phyloP scores from a whole-genome alignment of 1,140 invertebrate species.

The Anastrepha obliqua region DNA sequence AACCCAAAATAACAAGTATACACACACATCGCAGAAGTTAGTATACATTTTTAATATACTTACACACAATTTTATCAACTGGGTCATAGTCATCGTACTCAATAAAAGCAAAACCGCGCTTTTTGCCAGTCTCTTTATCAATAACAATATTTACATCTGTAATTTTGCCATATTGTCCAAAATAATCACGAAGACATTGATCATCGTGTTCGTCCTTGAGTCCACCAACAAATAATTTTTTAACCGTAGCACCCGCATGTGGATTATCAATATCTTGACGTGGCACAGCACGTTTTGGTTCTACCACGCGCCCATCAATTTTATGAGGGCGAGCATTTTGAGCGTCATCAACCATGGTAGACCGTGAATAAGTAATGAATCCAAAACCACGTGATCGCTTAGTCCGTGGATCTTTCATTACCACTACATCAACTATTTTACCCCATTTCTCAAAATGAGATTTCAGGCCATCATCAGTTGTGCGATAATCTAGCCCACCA shows the following conservation, averaged over 20 bases:
- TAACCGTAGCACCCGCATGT: slow-evolving; percentile 94
- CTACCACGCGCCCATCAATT: slow-evolving; percentile 88
- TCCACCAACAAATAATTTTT: slow-evolving; percentile 95
- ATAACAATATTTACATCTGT: slow-evolving; percentile 90
- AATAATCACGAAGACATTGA: slow-evolving; percentile 89
- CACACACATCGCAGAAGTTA: background rate
- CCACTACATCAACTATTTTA: slow-evolving; percentile 97
- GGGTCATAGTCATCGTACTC: slow-evolving; percentile 98
- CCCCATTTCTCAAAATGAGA: slow-evolving; percentile 98
- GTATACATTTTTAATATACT: slow-evolving; percentile 60
- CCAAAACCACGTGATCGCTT: slow-evolving; percentile 95
- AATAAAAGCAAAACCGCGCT: slow-evolving; percentile 95
- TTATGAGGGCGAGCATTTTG: slow-evolving; percentile 88
- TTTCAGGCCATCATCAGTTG: slow-evolving; percentile 95
- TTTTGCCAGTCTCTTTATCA: slow-evolving; percentile 93
- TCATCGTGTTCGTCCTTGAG: slow-evolving; percentile 93
- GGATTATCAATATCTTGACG: slow-evolving; percentile 92
- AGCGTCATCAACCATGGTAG: slow-evolving; percentile 96
- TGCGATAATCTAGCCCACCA: slow-evolving; percentile 96
- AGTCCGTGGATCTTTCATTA: slow-evolving; percentile 98
- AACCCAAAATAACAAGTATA: background rate
- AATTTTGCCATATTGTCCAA: slow-evolving; percentile 89
- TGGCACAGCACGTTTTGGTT: slow-evolving; percentile 97
- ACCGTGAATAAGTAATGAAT: slow-evolving; percentile 95
- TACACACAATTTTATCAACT: slow-evolving; percentile 95